These are phyloP conservation scores for Drosophila formosana DNA, from an alignment of 2,888 invertebrate species.

Conservation along the genomic window DNA sequence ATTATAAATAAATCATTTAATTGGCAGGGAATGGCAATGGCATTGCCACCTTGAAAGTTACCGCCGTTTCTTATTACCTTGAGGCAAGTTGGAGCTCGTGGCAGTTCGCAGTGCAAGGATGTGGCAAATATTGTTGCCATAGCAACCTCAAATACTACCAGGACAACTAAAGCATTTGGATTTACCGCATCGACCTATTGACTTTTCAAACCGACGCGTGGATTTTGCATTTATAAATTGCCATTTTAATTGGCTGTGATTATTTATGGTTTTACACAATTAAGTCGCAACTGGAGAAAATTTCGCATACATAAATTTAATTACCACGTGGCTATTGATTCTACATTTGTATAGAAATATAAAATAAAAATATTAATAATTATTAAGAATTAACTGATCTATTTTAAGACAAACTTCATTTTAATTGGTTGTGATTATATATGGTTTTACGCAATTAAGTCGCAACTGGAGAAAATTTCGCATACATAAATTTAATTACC, in stretches of 20 bases:
- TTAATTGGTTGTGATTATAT: constrained; percentile 1
- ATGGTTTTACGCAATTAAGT: constrained; percentile 21
- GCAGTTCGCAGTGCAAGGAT: constrained; percentile 28
- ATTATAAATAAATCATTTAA: constrained; percentile 1
- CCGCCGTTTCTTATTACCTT: constrained; percentile 1
- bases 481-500: neutral
- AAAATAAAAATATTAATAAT: neutral
- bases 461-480: neutral
- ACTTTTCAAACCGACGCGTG: constrained; percentile 25
- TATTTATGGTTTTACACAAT: constrained; percentile 24
- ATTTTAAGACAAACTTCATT: too few species aligned
- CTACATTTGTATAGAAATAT: neutral
- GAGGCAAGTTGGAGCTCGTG: neutral
- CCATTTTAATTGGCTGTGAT: constrained; percentile 40
- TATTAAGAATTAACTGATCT: too few species aligned
- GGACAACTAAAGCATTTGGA: neutral
- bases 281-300: neutral
- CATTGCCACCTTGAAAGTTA: neutral
- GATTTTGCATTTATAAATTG: constrained; percentile 21
- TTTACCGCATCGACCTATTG: constrained; percentile 27
- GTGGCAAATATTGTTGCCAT: constrained; percentile 36
- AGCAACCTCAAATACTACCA: constrained; percentile 4
- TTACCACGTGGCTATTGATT: neutral
- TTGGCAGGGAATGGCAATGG: neutral
- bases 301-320: neutral